phyloP scores from a whole-genome alignment of 2,888 invertebrate genomes.

The Mythimna albipuncta region DNA sequence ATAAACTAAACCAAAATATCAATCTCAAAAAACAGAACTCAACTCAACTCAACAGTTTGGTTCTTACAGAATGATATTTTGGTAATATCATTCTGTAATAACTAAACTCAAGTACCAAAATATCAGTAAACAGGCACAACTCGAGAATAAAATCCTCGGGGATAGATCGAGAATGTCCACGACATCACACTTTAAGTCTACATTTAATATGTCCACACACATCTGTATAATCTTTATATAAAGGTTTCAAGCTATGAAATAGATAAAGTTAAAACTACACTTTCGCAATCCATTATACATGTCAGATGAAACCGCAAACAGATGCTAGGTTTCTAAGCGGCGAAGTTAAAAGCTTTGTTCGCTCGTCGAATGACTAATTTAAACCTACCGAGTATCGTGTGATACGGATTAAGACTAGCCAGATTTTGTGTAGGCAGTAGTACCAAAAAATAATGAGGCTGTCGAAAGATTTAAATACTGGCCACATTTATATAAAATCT shows the following conservation, averaged over 20 bases:
- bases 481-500: not conserved
- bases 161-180: no score
- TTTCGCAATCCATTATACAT: slow-evolving; percentile 16
- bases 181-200: no score
- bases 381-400: slow-evolving; percentile 23
- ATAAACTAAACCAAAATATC: no score
- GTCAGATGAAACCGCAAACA: slow-evolving; percentile 42
- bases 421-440: slow-evolving; percentile 6
- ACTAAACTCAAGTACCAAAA: no score
- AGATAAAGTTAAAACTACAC: not conserved
- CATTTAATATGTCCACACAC: no score
- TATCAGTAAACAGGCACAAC: no score
- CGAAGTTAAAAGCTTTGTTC: slow-evolving; percentile 52
- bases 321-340: slow-evolving; percentile 45
- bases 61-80: no score
- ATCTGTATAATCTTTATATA: not conserved
- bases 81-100: no score
- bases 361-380: slow-evolving; percentile 44
- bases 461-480: slow-evolving; percentile 28
- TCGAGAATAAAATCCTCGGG: no score
- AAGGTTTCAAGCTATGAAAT: not conserved
- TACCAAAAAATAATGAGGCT: slow-evolving; percentile 2
- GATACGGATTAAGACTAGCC: slow-evolving; percentile 23
- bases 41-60: no score
- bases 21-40: no score